phyloP scores from a whole-genome alignment of 2,113 vertebrate species.

The Chunga burmeisteri region DNA sequence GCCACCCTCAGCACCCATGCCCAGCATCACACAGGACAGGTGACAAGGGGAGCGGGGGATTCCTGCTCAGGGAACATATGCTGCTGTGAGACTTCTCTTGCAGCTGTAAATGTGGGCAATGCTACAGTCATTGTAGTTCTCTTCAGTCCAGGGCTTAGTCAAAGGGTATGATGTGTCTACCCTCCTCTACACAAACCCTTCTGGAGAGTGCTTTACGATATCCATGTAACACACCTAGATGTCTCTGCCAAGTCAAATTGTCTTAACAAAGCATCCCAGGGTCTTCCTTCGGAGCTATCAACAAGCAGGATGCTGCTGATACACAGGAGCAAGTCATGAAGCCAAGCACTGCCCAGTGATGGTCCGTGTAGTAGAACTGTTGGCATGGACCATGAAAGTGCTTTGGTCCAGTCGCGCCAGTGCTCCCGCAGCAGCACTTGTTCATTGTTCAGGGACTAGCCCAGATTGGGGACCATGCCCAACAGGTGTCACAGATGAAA shows the following conservation, averaged over 20 bases:
- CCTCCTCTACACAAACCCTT: too few relatives aligned
- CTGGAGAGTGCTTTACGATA: not conserved
- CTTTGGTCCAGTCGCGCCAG: not conserved
- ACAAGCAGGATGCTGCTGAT: not conserved
- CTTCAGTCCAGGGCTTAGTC: not conserved
- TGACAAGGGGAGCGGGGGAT: not conserved
- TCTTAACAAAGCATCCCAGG: not conserved
- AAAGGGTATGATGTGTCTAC: not conserved
- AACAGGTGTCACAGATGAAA: not conserved
- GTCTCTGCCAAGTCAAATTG: not conserved
- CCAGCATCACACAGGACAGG: not conserved
- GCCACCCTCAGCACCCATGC: too few relatives aligned
- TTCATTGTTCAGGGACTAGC: not conserved
- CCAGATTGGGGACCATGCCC: not conserved
- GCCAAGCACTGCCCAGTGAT: accelerated
- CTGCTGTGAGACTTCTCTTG: not conserved
- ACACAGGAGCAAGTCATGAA: not conserved
- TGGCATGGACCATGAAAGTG: not conserved
- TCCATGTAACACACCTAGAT: not conserved
- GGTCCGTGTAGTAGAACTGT: not conserved
- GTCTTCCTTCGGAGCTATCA: not conserved
- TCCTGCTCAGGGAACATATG: not conserved
- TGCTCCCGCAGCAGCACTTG: not conserved
- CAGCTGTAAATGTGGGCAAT: not conserved
- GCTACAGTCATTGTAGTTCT: not conserved